Conservation (phyloP, 2,113 vertebrate species). For the Symphodus melops region DNA sequence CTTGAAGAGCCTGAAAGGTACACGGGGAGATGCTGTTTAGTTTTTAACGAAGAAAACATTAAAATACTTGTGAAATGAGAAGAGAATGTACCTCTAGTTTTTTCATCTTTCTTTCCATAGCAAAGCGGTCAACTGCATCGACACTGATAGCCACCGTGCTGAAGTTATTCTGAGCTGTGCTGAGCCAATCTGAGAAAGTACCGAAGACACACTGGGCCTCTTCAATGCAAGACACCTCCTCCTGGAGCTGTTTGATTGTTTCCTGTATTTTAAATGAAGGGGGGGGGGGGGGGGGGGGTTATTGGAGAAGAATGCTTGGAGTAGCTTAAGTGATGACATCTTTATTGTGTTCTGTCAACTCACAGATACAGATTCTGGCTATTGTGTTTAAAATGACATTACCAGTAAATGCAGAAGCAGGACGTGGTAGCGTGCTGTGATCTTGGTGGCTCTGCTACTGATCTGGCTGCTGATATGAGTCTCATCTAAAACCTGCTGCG, state of each 20-base stretch:
- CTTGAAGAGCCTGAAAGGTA: slow-evolving; percentile 78
- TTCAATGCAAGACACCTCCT: slow-evolving; percentile 90
- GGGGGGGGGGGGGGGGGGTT: background rate
- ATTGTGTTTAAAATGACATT: background rate
- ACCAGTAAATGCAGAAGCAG: slow-evolving; percentile 89
- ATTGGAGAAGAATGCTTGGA: background rate
- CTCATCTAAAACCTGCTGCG: slow-evolving; percentile 94
- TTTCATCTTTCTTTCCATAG: slow-evolving; percentile 93
- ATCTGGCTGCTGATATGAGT: slow-evolving; percentile 87
- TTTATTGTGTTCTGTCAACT: background rate
- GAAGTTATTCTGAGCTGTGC: slow-evolving; percentile 87
- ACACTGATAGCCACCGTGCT: slow-evolving; percentile 83
- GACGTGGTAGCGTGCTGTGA: slow-evolving; percentile 92
- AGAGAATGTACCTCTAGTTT: slow-evolving; percentile 88
- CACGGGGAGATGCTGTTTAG: background rate
- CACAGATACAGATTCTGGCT: background rate
- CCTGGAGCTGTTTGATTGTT: slow-evolving; percentile 91
- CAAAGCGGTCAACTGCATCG: slow-evolving; percentile 84
- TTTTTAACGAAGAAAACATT: background rate
- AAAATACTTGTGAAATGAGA: background rate
- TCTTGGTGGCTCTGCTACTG: slow-evolving; percentile 90
- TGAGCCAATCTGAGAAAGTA: slow-evolving; percentile 92
- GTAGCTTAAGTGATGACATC: background rate
- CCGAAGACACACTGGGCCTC: slow-evolving; percentile 88
- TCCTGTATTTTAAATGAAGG: slow-evolving; percentile 81